phyloP scores from a whole-genome alignment of 2,888 invertebrate genomes.

The Chrysomela aeneicollis region DNA sequence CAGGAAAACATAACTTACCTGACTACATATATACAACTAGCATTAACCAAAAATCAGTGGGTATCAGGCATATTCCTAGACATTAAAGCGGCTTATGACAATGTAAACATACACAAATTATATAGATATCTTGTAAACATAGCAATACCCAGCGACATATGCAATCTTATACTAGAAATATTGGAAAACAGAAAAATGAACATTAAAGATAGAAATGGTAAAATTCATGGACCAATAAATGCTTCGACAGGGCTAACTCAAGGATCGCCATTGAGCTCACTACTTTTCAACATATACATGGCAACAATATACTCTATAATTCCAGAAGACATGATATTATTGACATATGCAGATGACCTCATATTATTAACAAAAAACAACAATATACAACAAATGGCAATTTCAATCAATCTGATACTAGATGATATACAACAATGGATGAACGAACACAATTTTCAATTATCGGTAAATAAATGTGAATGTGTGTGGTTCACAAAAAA shows the following conservation, averaged over 20 bases:
- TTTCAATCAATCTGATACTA: constrained; percentile 12
- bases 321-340: constrained; percentile 7
- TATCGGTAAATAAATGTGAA: constrained; percentile 26
- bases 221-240: constrained; percentile 9
- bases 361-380: neutral
- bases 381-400: neutral
- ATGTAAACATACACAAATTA: constrained; percentile 22
- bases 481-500: constrained; percentile 23
- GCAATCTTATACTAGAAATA: constrained; percentile 10
- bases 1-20: neutral
- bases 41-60: constrained; percentile 2
- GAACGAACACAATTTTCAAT: constrained; percentile 11
- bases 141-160: neutral
- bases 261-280: constrained; percentile 19
- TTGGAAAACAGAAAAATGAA: constrained; percentile 3
- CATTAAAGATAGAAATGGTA: neutral
- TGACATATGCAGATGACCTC: constrained; percentile 22
- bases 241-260: constrained; percentile 16
- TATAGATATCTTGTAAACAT: neutral
- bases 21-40: neutral
- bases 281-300: constrained; percentile 25
- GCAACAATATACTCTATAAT: constrained; percentile 4
- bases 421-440: constrained; percentile 18
- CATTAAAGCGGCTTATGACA: constrained; percentile 21
- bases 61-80: constrained; percentile 16